These are phyloP conservation scores for Hylaeus volcanicus DNA, from an alignment of 1,140 invertebrate species.

Conservation along the genomic window DNA sequence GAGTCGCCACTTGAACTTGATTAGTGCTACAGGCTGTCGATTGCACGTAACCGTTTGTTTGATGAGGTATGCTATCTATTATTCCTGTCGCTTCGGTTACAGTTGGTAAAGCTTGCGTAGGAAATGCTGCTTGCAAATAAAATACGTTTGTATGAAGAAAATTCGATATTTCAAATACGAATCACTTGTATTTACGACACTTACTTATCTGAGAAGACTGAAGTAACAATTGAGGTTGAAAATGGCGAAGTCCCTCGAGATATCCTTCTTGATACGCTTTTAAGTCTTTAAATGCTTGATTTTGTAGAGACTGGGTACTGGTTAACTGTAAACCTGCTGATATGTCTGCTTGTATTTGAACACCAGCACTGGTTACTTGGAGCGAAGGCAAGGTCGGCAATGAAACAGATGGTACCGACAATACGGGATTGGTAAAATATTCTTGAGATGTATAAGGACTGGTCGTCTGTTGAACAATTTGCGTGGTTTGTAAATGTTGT, in stretches of 20 bases:
- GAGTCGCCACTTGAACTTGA: conserved; percentile 84
- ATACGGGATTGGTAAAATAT: conserved; percentile 81
- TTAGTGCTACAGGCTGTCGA: conserved; percentile 71
- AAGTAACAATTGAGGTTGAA: conserved; percentile 71
- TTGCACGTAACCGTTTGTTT: conserved; percentile 66
- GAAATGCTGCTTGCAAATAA: conserved; percentile 65
- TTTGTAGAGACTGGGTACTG: conserved; percentile 66
- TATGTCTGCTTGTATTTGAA: conserved; percentile 74
- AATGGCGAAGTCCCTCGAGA: conserved; percentile 73
- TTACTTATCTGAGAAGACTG: conserved; percentile 75
- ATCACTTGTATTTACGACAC: conserved; percentile 24
- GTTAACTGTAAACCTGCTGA: conserved; percentile 68
- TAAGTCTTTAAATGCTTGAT: conserved; percentile 65
- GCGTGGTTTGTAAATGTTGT: conserved; percentile 65
- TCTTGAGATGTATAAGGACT: conserved; percentile 71
- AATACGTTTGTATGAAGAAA: not conserved
- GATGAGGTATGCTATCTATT: conserved; percentile 66
- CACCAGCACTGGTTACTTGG: conserved; percentile 71
- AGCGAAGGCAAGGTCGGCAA: conserved; percentile 73
- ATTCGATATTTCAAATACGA: not conserved
- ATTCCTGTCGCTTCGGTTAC: conserved; percentile 61
- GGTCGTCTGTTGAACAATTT: conserved; percentile 64
- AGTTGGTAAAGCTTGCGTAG: conserved; percentile 70
- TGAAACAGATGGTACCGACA: conserved; percentile 69
- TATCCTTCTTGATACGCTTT: conserved; percentile 75